Base-by-base conservation (phyloP, 2,797 vertebrate genomes). In the Phoxinus dragarum region DNA sequence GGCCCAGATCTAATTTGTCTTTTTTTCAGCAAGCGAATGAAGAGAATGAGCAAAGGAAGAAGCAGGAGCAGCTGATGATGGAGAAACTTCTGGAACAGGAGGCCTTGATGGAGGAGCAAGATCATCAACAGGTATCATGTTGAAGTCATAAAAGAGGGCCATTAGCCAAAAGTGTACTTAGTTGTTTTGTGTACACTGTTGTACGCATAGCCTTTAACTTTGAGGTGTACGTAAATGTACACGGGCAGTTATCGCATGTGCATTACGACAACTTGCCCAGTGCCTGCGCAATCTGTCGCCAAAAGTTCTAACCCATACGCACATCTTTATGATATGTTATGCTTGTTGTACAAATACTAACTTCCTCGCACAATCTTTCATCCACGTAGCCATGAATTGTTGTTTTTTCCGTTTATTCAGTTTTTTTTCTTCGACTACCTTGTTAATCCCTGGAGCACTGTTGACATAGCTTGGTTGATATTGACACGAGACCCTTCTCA, bases 51-150 rank as follows among this genome's bases (percentile, higher is more conserved):
- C 92, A 97, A 68, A 97, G 94, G 74, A 99, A 97, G 93, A 97
- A 97, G 87, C 98, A 98, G 89, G 97, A 99, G 67, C 97, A 97
- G 91, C 95, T 98, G 1, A 93, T 99, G 88, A 97, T 99, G 97
- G 98, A 99, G 91, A 99, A 98, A 84, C 96, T 99, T 23, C 93
- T 99, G 74, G 98, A 99, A 84, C 98, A 99, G 59, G 98, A 99
- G 87, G 97, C 98, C 0, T 86, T 98, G 95, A 95, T 98, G 88
- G 90, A 90, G 96, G 97, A 98, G 44, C 96, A 97, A 68, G 96
- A 97, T 89, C 94, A 97, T 88, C 95, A 98, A 91, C 99, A 98
- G 96, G 98, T 98, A 90, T 17, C 31, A 17, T 8, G 27, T 34
- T 66, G 61, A 34, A 34, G 31, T 66, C 31, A 34, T 34, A 34